These are phyloP conservation scores for Halcyon chelicuti DNA, from an alignment of 2,797 vertebrate genomes.

Conservation along the genomic window DNA sequence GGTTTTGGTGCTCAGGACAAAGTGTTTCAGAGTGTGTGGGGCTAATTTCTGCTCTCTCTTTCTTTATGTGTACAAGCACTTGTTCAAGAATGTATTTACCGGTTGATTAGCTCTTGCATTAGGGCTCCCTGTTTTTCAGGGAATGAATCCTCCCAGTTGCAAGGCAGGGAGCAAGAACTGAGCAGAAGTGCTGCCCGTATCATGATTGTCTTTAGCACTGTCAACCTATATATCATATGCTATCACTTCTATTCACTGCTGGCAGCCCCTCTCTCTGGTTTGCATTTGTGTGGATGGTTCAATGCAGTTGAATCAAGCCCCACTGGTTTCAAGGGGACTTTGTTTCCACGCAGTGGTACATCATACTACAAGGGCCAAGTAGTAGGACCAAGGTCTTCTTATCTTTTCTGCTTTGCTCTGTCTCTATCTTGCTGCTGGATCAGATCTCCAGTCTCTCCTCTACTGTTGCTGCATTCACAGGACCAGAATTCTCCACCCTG, in stretches of 20 bases:
- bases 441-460: background rate
- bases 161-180: background rate
- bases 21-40: background rate
- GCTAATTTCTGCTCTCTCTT: background rate
- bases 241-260: background rate
- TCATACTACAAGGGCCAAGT: background rate
- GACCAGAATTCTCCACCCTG: background rate
- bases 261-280: background rate
- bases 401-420: background rate
- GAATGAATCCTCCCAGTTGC: background rate
- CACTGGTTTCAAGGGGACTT: background rate
- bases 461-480: background rate
- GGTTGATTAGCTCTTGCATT: background rate
- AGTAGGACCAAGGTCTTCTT: background rate
- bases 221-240: background rate
- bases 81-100: background rate
- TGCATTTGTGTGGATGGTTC: background rate
- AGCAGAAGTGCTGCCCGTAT: background rate
- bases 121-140: background rate
- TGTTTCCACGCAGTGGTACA: background rate
- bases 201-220: background rate
- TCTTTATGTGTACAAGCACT: background rate
- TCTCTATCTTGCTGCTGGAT: background rate
- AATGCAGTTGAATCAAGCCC: background rate
- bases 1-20: background rate